Conservation (phyloP, 2,113 vertebrate species). For the Synodontis membranacea region DNA sequence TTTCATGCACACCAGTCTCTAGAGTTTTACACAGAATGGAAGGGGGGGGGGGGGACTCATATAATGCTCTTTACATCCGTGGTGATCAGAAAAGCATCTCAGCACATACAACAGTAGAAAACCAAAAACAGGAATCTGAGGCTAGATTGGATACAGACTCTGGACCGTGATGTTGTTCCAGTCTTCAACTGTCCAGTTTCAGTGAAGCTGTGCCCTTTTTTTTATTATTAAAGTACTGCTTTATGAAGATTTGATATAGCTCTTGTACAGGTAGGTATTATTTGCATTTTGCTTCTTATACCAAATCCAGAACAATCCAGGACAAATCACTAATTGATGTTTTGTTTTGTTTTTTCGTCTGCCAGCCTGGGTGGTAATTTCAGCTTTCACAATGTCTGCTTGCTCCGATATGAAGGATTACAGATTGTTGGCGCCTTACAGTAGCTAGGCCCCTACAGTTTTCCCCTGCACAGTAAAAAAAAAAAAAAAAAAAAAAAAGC, state of each 20-base stretch:
- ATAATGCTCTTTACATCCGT: background rate
- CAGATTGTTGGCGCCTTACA: conserved; percentile 2
- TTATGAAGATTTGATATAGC: background rate
- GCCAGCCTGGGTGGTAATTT: conserved; percentile 23
- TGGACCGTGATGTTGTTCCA: background rate
- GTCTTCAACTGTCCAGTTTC: background rate
- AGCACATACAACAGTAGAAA: background rate
- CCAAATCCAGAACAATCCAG: background rate
- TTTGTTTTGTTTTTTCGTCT: background rate
- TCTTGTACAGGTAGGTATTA: background rate
- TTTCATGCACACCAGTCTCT: background rate
- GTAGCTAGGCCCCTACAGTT: conserved; percentile 1
- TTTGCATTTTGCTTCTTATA: background rate
- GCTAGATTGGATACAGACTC: background rate
- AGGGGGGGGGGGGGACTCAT: too few species aligned
- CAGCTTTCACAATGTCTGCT: conserved; percentile 4
- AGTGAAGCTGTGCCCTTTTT: background rate
- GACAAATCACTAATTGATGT: conserved; percentile 36
- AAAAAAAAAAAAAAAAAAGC: background rate
- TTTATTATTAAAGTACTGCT: background rate
- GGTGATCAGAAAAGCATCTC: background rate
- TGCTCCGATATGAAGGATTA: conserved; percentile 46
- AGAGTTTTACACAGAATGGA: background rate
- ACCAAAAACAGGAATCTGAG: background rate
- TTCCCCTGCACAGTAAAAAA: background rate